These are phyloP conservation scores for Pteromalus puparum DNA, from an alignment of 1,140 invertebrate genomes.

Conservation along the genomic window DNA sequence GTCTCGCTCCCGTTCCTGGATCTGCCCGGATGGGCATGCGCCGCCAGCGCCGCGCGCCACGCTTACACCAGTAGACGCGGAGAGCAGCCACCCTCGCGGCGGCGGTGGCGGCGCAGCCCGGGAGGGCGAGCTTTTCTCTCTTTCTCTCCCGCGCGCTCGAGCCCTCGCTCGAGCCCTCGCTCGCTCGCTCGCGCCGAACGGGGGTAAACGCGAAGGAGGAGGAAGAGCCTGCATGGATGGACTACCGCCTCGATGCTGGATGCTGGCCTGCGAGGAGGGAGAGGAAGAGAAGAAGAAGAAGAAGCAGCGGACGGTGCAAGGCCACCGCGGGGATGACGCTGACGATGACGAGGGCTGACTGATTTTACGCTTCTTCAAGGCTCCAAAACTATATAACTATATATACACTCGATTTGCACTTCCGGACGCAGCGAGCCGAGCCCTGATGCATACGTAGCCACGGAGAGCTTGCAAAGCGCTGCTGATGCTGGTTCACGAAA, in stretches of 20 bases:
- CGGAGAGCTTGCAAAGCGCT: neutral
- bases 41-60: slow-evolving; percentile 52
- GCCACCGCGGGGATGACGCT: neutral
- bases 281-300: neutral
- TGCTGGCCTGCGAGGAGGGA: slow-evolving; percentile 55
- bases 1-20: slow-evolving; percentile 15
- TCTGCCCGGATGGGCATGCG: slow-evolving; percentile 62
- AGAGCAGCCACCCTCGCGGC: slow-evolving; percentile 52
- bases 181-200: neutral
- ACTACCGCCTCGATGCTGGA: neutral
- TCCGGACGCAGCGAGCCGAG: too few relatives aligned
- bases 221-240: neutral
- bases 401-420: too few relatives aligned
- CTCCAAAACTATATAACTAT: too few relatives aligned
- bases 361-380: too few relatives aligned
- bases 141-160: too few relatives aligned
- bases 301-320: neutral
- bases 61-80: slow-evolving; percentile 54
- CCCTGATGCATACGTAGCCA: too few relatives aligned
- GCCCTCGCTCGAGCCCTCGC: too few relatives aligned
- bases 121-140: too few relatives aligned
- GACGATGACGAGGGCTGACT: neutral
- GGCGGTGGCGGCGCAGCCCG: slow-evolving; percentile 45
- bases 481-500: neutral
- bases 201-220: neutral